Percentiles rank a stretch among this genome's conserved stretches.
These are phyloP conservation scores for Stictocephala bisonia DNA, from an alignment of 2,888 invertebrate genomes.

Conservation along the genomic window DNA sequence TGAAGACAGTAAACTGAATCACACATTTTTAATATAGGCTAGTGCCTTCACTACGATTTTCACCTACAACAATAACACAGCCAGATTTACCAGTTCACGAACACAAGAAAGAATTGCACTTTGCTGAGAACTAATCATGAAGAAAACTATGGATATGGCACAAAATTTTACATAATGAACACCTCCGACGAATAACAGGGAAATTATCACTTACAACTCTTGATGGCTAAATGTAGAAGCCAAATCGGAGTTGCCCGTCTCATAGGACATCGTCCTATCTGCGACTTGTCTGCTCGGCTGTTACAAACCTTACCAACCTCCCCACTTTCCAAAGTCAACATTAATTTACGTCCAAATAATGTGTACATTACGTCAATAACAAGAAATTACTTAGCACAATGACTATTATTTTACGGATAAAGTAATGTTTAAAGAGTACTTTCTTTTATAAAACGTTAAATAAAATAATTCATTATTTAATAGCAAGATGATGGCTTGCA, in stretches of 20 bases:
- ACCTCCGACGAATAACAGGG: conserved; percentile 42
- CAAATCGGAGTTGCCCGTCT: conserved; percentile 54
- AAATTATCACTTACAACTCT: conserved; percentile 49
- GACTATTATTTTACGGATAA: neutral
- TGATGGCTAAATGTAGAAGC: conserved; percentile 52
- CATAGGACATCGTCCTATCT: conserved; percentile 52
- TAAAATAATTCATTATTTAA: neutral
- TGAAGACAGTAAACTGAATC: conserved; percentile 15
- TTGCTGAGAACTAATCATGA: conserved; percentile 34
- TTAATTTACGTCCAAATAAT: conserved; percentile 16
- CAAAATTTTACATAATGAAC: conserved; percentile 47
- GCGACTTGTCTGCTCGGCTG: conserved; percentile 50
- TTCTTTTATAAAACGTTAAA: neutral
- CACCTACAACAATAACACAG: conserved; percentile 47
- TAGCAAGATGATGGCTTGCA: conserved; percentile 27
- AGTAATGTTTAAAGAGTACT: neutral
- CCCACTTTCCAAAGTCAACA: conserved; percentile 46
- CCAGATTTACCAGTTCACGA: conserved; percentile 44
- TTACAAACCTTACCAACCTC: conserved; percentile 47
- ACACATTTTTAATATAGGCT: conserved; percentile 32
- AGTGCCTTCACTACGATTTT: conserved; percentile 41
- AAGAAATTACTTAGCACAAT: neutral
- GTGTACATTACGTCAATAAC: too few species aligned
- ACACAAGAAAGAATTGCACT: conserved; percentile 48
- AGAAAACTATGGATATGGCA: conserved; percentile 45